Evolutionary conservation across 2,888 invertebrate species (phyloP), one percentile per base, ranked within the genome.

Genomic region (Melieria crassipennis): DNA sequence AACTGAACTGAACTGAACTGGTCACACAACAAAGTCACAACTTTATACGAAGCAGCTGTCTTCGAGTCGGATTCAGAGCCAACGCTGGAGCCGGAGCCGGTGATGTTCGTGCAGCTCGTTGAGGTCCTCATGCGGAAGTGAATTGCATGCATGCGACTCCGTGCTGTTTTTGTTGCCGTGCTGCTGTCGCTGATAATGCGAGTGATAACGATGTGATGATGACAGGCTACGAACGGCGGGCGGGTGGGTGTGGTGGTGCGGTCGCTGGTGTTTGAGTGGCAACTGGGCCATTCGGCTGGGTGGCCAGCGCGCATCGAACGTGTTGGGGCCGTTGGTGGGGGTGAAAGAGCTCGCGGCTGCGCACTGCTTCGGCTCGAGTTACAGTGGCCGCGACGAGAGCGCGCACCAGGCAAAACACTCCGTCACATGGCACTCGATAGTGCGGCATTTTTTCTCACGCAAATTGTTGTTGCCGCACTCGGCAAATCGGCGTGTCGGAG

Each of bases 81-180:
- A 79, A 77, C 75, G 77, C 78, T 83, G 78, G 74, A 78, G 78
- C 79, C 80, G 84, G 85, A 85, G 85, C 86, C 83, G 86, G 86
- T 85, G 85, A 83, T 79, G 76, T 30, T 79, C 72, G 73, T 78
- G 72, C 77, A 79, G 80, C 77, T 80, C 78, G 80, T 78, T 78
- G 78, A 80, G 81, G 83, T 82, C 85, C 86, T 83, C 85, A 86
- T 85, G 82, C 82, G 80, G 77, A 76, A 74, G 72, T 58, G 71
- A 67, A 50, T n/a, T 69, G 62, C 68, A 55, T 30, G 52, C 52
- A 52, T 68, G 65, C 65, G 63, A 63, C 43, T 52, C 48, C 60
- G 66, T 69, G 73, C 74, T 75, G 77, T 76, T 66, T 72, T 70
- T 67, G 72, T 69, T 73, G 72, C 61, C 50, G 48, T 65, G 48